Conservation (phyloP, 1,140 invertebrate genomes). For the Odontomachus brunneus region DNA sequence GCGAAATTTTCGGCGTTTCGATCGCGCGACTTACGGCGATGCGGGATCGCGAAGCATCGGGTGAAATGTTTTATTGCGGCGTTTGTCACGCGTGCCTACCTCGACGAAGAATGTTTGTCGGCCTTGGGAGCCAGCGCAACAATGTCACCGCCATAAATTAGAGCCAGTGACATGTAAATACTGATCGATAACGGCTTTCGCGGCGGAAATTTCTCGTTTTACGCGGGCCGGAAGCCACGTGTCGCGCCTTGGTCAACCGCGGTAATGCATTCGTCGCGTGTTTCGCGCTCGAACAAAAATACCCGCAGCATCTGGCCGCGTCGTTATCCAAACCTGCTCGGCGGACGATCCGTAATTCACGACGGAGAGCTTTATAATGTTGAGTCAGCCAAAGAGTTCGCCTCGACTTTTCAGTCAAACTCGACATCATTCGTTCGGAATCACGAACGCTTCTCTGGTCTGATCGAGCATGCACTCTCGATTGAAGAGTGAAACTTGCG, state of each 20-base stretch:
- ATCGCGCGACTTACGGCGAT: conserved; percentile 4
- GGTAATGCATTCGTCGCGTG: neutral
- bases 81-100: conserved; percentile 34
- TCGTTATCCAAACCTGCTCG: no score
- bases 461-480: no score
- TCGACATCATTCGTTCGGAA: no score
- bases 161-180: neutral
- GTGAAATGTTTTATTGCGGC: conserved; percentile 32
- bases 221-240: conserved; percentile 17
- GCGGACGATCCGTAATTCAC: no score
- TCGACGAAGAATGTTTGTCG: conserved; percentile 2
- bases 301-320: neutral
- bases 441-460: no score
- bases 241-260: neutral
- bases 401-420: no score
- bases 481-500: neutral
- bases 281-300: neutral
- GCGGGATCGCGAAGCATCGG: neutral
- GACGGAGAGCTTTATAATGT: no score
- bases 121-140: neutral
- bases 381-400: no score
- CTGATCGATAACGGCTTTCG: conserved; percentile 62
- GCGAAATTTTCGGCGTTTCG: conserved; percentile 9
- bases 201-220: conserved; percentile 66
- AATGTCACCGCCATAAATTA: conserved; percentile 34